These are phyloP conservation scores for Stenodera caucasica DNA, from an alignment of 2,888 invertebrate genomes.

Conservation along the genomic window DNA sequence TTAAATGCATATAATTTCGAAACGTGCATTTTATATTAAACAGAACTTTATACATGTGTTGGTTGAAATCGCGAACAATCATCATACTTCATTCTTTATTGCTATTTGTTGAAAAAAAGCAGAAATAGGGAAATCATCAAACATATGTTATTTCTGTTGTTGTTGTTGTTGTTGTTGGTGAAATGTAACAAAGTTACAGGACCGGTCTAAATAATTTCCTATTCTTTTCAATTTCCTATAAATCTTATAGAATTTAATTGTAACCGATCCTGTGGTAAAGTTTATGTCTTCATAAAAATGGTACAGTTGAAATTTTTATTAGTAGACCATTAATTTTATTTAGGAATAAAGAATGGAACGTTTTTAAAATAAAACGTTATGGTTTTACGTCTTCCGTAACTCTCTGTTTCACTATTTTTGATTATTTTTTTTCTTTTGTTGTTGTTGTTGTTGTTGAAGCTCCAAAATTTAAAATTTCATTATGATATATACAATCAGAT, in stretches of 20 bases:
- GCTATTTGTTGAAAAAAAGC: not conserved
- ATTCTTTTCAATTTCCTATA: not conserved
- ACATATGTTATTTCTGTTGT: too few species aligned
- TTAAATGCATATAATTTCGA: slow-evolving; percentile 31
- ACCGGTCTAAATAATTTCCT: not conserved
- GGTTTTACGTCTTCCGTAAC: not conserved
- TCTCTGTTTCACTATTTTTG: not conserved
- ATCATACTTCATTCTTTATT: not conserved
- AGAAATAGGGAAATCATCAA: not conserved
- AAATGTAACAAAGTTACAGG: not conserved
- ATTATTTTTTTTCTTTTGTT: not conserved
- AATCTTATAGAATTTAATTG: not conserved
- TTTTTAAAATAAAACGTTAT: not conserved
- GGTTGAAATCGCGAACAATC: not conserved
- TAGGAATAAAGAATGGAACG: not conserved
- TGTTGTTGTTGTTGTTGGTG: not conserved
- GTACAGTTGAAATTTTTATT: slow-evolving; percentile 24
- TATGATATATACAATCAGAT: too few species aligned
- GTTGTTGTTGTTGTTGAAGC: too few species aligned
- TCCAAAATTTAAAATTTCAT: too few species aligned
- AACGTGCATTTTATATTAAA: slow-evolving; percentile 32
- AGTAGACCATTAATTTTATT: slow-evolving; percentile 15
- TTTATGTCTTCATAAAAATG: slow-evolving; percentile 24
- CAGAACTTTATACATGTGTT: not conserved
- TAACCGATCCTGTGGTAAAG: not conserved